Evolutionary conservation across 2,888 invertebrate genomes (phyloP).

Genomic region (Cylloceria caligata): DNA sequence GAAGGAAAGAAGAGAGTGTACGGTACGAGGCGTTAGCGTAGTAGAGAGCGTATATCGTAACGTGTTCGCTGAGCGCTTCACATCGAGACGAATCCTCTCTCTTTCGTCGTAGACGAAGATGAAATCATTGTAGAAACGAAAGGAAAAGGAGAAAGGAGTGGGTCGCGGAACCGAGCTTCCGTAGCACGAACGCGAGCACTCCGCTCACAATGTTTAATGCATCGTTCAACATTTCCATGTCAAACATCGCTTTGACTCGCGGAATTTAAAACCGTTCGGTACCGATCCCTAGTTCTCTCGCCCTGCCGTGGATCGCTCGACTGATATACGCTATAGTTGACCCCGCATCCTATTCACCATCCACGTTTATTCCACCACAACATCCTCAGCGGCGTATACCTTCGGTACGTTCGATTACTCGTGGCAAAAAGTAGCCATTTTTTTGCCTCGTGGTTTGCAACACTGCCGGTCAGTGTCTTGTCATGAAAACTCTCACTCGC

Average conservation of each 20-base stretch:
- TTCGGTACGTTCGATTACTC: no score
- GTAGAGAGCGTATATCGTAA: slow-evolving; percentile 56
- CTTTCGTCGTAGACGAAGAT: slow-evolving; percentile 55
- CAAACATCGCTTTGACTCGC: slow-evolving; percentile 85
- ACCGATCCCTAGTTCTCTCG: slow-evolving; percentile 35
- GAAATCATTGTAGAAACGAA: slow-evolving; percentile 60
- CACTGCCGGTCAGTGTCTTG: no score
- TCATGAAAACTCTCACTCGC: no score
- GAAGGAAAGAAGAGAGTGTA: slow-evolving; percentile 53
- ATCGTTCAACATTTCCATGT: slow-evolving; percentile 84
- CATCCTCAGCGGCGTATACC: no score
- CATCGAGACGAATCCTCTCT: slow-evolving; percentile 41
- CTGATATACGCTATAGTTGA: slow-evolving; percentile 15
- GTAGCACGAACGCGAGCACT: slow-evolving; percentile 70
- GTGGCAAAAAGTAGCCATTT: no score
- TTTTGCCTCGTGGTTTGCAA: no score
- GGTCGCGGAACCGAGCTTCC: slow-evolving; percentile 19
- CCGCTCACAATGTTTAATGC: slow-evolving; percentile 83
- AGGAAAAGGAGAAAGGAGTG: slow-evolving; percentile 60
- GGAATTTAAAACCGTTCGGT: slow-evolving; percentile 81
- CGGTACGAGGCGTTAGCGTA: slow-evolving; percentile 54
- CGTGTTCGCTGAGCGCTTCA: no score
- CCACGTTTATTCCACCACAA: slow-evolving; percentile 30
- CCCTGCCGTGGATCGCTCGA: background rate
- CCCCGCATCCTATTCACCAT: background rate